Conservation (phyloP, 2,797 vertebrate genomes). For the Pyrrhura leucotis region DNA sequence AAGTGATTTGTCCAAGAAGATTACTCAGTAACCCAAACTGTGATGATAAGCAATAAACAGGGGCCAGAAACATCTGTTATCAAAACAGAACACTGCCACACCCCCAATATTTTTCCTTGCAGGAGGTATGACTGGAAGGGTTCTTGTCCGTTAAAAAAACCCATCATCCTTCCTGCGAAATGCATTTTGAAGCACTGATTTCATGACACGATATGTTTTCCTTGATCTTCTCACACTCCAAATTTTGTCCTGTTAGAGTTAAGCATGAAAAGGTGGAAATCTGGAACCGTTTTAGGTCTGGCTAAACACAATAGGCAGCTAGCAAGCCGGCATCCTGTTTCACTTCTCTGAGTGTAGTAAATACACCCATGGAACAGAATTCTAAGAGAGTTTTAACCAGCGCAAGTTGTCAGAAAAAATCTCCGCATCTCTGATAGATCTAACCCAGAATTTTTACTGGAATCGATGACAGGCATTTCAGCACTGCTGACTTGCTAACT, state of each 20-base stretch:
- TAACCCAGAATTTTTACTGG: conserved; percentile 7
- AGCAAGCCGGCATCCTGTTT: conserved; percentile 30
- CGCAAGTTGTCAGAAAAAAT: conserved; percentile 33
- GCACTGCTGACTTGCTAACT: background rate
- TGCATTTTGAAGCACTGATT: conserved; percentile 13
- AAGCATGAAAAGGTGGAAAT: conserved; percentile 12
- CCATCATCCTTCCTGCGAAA: background rate
- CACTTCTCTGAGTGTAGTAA: conserved; percentile 3
- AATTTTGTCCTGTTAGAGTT: background rate
- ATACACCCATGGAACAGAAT: conserved; percentile 1
- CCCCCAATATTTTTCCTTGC: background rate
- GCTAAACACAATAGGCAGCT: conserved; percentile 36
- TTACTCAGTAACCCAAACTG: background rate
- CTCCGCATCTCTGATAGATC: background rate
- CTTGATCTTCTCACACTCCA: background rate
- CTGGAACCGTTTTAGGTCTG: conserved; percentile 51
- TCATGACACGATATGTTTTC: background rate
- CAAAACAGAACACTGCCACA: background rate
- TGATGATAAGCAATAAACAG: conserved; percentile 10
- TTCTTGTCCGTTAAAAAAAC: background rate
- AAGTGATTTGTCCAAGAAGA: conserved; percentile 38
- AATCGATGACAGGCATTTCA: background rate
- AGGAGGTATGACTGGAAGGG: background rate
- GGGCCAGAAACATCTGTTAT: conserved; percentile 33
- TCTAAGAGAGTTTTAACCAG: conserved; percentile 17